Conservation (phyloP, 37 sponge, comb jelly and placozoan species). For the Eunapius fragilis region DNA sequence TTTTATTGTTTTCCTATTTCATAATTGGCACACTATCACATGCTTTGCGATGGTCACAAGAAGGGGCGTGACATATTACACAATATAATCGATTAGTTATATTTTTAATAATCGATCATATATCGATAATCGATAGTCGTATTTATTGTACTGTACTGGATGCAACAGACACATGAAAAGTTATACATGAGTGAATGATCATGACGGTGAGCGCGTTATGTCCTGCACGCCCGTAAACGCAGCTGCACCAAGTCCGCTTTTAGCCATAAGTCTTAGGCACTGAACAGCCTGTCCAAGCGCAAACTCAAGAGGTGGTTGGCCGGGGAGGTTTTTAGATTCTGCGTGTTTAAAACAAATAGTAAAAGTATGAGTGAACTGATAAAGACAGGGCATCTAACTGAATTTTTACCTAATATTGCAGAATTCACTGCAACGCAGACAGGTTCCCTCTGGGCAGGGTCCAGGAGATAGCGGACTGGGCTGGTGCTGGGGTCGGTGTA, state of each 20-base stretch:
- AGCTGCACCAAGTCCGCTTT: slow-evolving; percentile 74
- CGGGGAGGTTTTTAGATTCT: slow-evolving; percentile 82
- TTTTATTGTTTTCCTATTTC: not conserved
- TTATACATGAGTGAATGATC: not conserved
- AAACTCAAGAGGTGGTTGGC: slow-evolving; percentile 84
- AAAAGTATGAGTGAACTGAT: not conserved
- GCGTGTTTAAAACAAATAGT: not conserved
- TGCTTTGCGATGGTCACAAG: not conserved
- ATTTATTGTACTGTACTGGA: not conserved
- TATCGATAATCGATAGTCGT: too few species aligned
- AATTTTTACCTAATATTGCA: slow-evolving; percentile 81
- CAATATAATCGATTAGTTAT: too few species aligned
- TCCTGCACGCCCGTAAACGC: slow-evolving; percentile 86
- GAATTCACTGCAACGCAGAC: slow-evolving; percentile 87
- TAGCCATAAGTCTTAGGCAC: slow-evolving; percentile 69
- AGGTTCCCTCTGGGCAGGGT: slow-evolving; percentile 82
- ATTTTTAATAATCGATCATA: too few species aligned
- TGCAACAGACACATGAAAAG: not conserved
- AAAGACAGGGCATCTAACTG: not conserved
- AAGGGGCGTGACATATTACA: too few species aligned
- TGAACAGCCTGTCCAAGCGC: slow-evolving; percentile 79
- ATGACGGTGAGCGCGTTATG: slow-evolving; percentile 30
- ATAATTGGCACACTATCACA: too few species aligned
- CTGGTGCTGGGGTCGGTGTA: slow-evolving; percentile 88
- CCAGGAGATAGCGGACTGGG: slow-evolving; percentile 86